These are phyloP conservation scores for Nezara viridula DNA, from an alignment of 2,888 invertebrate genomes.

Conservation along the genomic window DNA sequence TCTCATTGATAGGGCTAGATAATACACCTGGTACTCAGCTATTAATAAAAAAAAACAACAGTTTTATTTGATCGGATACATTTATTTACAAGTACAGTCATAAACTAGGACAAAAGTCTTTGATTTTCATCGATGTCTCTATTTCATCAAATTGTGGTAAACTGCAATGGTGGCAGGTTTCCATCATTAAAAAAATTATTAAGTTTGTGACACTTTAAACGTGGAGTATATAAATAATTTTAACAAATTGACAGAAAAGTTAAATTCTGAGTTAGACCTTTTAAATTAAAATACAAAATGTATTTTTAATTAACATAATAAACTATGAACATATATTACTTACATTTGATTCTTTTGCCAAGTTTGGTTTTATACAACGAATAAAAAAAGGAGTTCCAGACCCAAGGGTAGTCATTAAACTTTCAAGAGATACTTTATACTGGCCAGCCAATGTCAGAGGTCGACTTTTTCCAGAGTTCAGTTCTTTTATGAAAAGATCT, in stretches of 20 bases:
- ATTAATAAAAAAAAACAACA: no score
- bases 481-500: constrained; percentile 67
- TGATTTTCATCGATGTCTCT: no score
- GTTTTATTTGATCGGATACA: no score
- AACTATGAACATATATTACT: constrained; percentile 28
- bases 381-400: constrained; percentile 94
- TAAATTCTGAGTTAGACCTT: background rate
- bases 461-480: constrained; percentile 80
- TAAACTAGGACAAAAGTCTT: no score
- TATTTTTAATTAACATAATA: background rate
- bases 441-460: constrained; percentile 92
- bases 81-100: no score
- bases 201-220: background rate
- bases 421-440: constrained; percentile 88
- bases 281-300: background rate
- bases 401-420: constrained; percentile 90
- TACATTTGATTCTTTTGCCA: constrained; percentile 81
- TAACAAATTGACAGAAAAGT: no score
- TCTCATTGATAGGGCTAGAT: no score
- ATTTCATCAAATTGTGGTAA: no score
- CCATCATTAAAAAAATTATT: background rate
- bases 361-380: constrained; percentile 94
- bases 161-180: background rate
- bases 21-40: no score
- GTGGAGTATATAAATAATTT: background rate